phyloP scores from a whole-genome alignment of 2,113 vertebrate species.

The Irena cyanogastra region DNA sequence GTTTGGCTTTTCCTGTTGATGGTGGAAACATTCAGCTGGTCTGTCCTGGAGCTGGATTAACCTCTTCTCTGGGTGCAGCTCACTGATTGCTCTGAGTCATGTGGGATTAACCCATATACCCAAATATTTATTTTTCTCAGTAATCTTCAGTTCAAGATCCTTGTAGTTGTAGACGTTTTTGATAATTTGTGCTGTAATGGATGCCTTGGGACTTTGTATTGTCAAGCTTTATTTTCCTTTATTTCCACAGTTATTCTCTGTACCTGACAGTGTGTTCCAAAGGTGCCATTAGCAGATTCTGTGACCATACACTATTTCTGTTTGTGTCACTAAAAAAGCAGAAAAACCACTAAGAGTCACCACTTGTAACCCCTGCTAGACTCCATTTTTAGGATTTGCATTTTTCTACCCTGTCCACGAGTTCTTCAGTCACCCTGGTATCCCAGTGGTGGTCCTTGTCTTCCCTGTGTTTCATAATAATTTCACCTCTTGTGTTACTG shows the following conservation, averaged over 20 bases:
- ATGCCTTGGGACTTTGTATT: neutral
- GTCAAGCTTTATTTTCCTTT: neutral
- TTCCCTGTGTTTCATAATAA: neutral
- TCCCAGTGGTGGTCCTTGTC: neutral
- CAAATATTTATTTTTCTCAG: neutral
- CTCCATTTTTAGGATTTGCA: neutral
- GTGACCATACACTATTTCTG: neutral
- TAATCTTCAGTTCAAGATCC: neutral
- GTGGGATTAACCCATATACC: neutral
- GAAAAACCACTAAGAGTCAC: accelerated
- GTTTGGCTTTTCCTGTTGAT: neutral
- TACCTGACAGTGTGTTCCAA: neutral
- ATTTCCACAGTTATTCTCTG: neutral
- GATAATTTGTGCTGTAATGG: neutral
- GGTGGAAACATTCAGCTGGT: neutral
- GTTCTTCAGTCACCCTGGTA: neutral
- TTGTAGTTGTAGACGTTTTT: neutral
- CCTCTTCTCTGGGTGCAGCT: neutral
- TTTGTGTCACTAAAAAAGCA: neutral
- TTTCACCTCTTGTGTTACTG: neutral
- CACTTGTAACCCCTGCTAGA: neutral
- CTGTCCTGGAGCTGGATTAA: neutral
- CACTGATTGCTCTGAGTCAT: neutral
- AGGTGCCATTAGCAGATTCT: neutral
- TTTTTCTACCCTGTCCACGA: neutral